phyloP scores from a whole-genome alignment of 2,888 invertebrate species.

The Drosophila acutilabella region DNA sequence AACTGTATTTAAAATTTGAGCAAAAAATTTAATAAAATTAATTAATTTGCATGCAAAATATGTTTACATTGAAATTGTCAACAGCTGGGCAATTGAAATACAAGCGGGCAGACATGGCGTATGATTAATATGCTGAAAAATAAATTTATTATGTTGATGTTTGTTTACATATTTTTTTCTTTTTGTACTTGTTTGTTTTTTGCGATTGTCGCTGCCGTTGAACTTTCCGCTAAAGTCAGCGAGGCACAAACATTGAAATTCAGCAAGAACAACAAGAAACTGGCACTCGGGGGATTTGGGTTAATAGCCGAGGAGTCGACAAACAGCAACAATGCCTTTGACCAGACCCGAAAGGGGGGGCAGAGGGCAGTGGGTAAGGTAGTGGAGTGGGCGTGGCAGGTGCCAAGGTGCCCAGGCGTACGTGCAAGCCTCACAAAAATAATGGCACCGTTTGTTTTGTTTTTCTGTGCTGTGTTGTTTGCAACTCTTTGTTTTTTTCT shows the following conservation, averaged over 20 bases:
- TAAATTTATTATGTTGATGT: slow-evolving; percentile 28
- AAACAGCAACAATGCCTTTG: slow-evolving; percentile 46
- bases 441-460: slow-evolving; percentile 72
- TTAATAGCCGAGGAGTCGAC: slow-evolving; percentile 74
- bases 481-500: slow-evolving; percentile 46
- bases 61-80: slow-evolving; percentile 43
- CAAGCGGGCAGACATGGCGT: slow-evolving; percentile 57
- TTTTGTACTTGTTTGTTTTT: slow-evolving; percentile 51
- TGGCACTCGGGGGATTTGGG: slow-evolving; percentile 80
- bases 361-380: background rate
- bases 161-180: slow-evolving; percentile 64
- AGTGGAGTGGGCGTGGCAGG: background rate
- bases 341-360: slow-evolving; percentile 31
- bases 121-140: slow-evolving; percentile 69
- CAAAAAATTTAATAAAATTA: slow-evolving; percentile 28
- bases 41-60: slow-evolving; percentile 53
- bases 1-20: no score
- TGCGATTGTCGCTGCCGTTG: slow-evolving; percentile 63
- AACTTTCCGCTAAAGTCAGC: slow-evolving; percentile 75
- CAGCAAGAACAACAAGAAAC: slow-evolving; percentile 45
- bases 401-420: slow-evolving; percentile 68
- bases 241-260: slow-evolving; percentile 59
- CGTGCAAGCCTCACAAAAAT: slow-evolving; percentile 70
- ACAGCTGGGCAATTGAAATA: slow-evolving; percentile 68
- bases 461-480: slow-evolving; percentile 35